These are phyloP conservation scores for Passer montanus DNA, from an alignment of 2,113 vertebrate genomes.

Conservation along the genomic window DNA sequence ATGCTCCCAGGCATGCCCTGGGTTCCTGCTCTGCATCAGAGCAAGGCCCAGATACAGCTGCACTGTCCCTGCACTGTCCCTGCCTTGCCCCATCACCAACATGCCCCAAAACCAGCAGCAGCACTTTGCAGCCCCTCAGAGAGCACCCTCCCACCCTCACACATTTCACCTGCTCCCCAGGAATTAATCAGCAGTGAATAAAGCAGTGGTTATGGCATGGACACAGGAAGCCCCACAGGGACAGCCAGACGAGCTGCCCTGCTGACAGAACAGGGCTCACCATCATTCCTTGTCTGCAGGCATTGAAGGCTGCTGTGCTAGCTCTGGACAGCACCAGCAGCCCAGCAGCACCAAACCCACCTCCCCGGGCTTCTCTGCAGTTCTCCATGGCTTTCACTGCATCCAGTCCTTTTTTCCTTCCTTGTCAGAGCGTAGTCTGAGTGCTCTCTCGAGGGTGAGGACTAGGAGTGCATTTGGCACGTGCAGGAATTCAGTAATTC, in stretches of 20 bases:
- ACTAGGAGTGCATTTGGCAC: neutral
- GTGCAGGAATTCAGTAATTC: neutral
- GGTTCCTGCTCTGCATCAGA: neutral
- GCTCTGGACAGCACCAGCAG: neutral
- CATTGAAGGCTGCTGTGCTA: neutral
- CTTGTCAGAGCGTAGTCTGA: neutral
- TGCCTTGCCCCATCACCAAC: rapidly evolving
- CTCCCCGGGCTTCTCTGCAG: neutral
- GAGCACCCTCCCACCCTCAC: neutral
- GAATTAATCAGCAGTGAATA: neutral
- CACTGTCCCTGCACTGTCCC: neutral
- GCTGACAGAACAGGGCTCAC: neutral
- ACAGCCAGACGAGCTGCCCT: neutral
- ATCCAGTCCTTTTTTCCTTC: neutral
- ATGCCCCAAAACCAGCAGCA: neutral
- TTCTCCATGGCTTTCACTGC: neutral
- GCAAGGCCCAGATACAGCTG: neutral
- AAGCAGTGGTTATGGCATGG: neutral
- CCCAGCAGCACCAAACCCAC: neutral
- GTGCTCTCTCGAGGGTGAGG: neutral
- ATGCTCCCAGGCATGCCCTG: neutral
- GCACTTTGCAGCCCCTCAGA: neutral
- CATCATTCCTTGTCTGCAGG: neutral
- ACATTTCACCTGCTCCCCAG: no score
- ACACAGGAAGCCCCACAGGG: rapidly evolving